Conservation (phyloP, 2,113 vertebrate species). For the Mormyrus lacerda region DNA sequence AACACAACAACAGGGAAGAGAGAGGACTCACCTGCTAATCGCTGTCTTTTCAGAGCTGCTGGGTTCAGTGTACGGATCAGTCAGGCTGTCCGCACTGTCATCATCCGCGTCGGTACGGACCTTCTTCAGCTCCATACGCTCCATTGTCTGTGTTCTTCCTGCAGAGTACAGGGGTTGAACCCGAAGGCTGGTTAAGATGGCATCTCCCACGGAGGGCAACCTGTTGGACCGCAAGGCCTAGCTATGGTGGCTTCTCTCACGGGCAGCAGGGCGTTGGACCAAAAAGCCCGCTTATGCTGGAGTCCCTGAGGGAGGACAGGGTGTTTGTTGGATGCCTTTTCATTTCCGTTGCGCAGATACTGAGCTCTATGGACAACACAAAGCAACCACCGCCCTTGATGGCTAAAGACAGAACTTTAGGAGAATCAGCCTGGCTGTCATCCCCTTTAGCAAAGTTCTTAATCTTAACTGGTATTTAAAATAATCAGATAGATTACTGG, state of each 20-base stretch:
- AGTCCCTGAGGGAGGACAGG: neutral
- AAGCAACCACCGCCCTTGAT: neutral
- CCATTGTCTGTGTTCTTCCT: slow-evolving; percentile 49
- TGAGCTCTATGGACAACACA: neutral
- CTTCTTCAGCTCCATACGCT: slow-evolving; percentile 83
- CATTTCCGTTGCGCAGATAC: neutral
- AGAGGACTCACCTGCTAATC: slow-evolving; percentile 66
- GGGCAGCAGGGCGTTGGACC: neutral
- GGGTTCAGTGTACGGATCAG: slow-evolving; percentile 63
- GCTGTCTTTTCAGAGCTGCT: slow-evolving; percentile 70
- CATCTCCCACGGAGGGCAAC: neutral
- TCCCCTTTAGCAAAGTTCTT: neutral
- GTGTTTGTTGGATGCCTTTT: neutral
- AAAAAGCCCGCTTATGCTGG: neutral
- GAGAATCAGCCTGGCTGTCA: neutral
- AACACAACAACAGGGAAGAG: neutral
- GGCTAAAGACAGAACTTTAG: neutral
- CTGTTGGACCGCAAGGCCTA: neutral
- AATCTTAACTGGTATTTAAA: neutral
- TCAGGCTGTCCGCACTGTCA: slow-evolving; percentile 76
- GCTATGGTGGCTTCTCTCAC: neutral
- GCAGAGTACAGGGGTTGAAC: neutral
- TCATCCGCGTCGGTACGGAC: slow-evolving; percentile 75
- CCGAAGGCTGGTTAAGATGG: neutral
- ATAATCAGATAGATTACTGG: neutral